These are phyloP conservation scores for Limnephilus auricula DNA, from an alignment of 2,888 invertebrate species.

Conservation along the genomic window DNA sequence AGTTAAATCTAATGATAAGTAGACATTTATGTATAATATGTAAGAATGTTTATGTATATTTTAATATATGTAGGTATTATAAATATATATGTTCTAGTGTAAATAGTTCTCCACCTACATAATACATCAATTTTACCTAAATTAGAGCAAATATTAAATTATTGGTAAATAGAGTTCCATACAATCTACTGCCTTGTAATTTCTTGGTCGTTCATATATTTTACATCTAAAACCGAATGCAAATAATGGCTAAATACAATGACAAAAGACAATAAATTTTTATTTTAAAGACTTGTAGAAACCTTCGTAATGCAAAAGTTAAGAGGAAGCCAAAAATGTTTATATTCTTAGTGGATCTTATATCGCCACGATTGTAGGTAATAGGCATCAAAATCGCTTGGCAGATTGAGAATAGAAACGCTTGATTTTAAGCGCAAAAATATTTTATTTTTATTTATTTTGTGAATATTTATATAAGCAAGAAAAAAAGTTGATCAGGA, in stretches of 20 bases:
- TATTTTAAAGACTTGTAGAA: background rate
- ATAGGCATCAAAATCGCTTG: too few relatives aligned
- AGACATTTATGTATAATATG: background rate
- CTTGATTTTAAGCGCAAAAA: too few relatives aligned
- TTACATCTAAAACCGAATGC: background rate
- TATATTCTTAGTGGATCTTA: too few relatives aligned
- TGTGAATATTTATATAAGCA: too few relatives aligned
- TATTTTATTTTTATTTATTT: too few relatives aligned
- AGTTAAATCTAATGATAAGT: background rate
- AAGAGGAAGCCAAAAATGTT: too few relatives aligned
- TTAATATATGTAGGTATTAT: background rate
- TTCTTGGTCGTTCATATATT: conserved; percentile 52
- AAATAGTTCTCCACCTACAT: conserved; percentile 10
- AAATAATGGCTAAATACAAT: background rate
- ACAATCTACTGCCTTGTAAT: conserved; percentile 53
- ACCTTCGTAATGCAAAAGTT: too few relatives aligned
- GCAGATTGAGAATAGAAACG: too few relatives aligned
- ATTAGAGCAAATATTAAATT: background rate
- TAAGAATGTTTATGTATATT: background rate
- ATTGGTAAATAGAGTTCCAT: background rate
- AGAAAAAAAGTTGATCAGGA: too few relatives aligned
- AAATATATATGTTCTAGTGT: background rate
- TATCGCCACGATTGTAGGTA: too few relatives aligned
- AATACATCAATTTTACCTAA: conserved; percentile 6
- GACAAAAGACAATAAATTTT: background rate